Base-by-base conservation (phyloP, 1,140 invertebrate species). In the Heliconius hermathena region DNA sequence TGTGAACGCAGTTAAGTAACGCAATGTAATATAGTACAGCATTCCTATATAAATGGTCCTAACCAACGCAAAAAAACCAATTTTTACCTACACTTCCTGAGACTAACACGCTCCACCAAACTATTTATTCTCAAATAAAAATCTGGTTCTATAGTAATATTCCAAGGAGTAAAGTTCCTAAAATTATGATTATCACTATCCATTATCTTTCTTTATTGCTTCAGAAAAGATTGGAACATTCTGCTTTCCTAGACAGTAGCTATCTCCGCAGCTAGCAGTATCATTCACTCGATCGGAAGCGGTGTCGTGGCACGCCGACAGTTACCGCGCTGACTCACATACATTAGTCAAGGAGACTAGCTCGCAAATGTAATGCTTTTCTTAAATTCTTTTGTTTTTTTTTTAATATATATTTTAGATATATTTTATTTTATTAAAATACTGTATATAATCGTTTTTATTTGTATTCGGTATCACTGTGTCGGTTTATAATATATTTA, bases 231-330 rank as follows among this genome's bases (percentile, higher is more conserved):
- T 71, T 71, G 71, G 71, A 36, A 71, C 71, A 38, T 71, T 71
- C n/a, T 38, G 49, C 71, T 29, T 71, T 71, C 3, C 0, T 82
- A 73, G 71, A 66, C 72, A 81, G 79, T 79, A 78, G 46, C 46
- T 71, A 76, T 76, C 74, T 76, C 74, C 38, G 71, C 70, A 80
- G 81, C 83, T 33, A 38, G 73, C 70, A 79, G 81, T 84, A 83
- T 88, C 84, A 81, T 76, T 85, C 79, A 86, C 52, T 87, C 70
- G 83, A 89, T 87, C 87, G 89, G 87, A 90, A 91, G 88, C 88
- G 89, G 88, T 92, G 91, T 92, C 90, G 91, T 84, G 91, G 90
- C 89, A 83, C 89, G 88, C 90, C 90, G 85, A 89, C 84, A 91
- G 84, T 86, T 83, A 89, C 86, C 85, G 83, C 83, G 85, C 80